phyloP scores from a whole-genome alignment of 2,888 invertebrate species.

The Anthophora plumipes region DNA sequence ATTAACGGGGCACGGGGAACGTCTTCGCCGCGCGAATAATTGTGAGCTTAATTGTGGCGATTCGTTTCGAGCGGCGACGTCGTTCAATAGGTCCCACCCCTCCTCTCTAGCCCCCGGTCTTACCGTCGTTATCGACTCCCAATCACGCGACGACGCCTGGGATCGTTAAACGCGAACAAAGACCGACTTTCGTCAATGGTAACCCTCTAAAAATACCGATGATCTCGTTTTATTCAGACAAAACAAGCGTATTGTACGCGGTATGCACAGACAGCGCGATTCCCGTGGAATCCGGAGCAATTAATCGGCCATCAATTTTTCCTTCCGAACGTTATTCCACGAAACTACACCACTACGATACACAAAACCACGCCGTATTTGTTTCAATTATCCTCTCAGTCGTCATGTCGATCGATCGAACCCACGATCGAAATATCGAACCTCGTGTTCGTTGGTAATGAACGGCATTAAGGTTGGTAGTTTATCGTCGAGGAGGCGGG shows the following conservation, averaged over 20 bases:
- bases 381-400: conserved; percentile 26
- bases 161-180: conserved; percentile 43
- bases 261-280: not conserved
- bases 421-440: conserved; percentile 9
- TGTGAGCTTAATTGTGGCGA: conserved; percentile 72
- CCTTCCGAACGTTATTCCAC: not conserved
- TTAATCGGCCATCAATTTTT: conserved; percentile 2
- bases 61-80: conserved; percentile 58
- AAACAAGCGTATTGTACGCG: not conserved
- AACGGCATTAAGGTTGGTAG: conserved; percentile 8
- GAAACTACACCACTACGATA: conserved; percentile 6
- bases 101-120: too few species aligned
- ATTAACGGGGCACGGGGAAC: conserved; percentile 61
- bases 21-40: conserved; percentile 69
- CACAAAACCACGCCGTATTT: not conserved
- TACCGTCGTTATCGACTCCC: conserved; percentile 47
- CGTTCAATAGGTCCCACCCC: conserved; percentile 48
- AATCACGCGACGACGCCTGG: conserved; percentile 32
- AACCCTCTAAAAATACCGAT: conserved; percentile 4
- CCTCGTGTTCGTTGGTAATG: conserved; percentile 6
- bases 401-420: not conserved
- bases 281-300: not conserved
- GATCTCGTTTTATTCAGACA: too few species aligned
- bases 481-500: conserved; percentile 10
- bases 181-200: not conserved